Conservation (phyloP, 2,888 invertebrate genomes). For the Micropterix aruncella region DNA sequence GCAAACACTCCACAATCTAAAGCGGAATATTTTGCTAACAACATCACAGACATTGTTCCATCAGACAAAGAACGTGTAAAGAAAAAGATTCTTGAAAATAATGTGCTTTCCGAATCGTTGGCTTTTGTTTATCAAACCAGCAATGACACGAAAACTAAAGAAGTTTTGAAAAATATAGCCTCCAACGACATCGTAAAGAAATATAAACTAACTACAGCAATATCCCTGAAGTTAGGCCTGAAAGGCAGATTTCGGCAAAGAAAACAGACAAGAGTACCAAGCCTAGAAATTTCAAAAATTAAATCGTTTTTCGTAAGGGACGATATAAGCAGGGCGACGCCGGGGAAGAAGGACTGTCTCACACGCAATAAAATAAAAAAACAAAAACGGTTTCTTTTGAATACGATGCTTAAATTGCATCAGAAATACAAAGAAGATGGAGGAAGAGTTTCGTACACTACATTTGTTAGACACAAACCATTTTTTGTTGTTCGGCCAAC, state of each 20-base stretch:
- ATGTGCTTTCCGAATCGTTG: constrained; percentile 2
- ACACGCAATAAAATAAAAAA: neutral
- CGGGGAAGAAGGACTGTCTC: no score
- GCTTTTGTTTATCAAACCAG: constrained; percentile 3
- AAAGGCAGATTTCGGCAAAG: constrained; percentile 1
- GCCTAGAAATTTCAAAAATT: no score
- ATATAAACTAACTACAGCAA: neutral
- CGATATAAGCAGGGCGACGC: no score
- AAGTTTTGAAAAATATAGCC: constrained; percentile 3
- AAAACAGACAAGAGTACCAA: no score
- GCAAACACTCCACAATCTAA: no score
- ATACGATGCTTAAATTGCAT: constrained; percentile 2
- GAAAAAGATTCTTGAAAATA: neutral
- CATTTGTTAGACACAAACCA: constrained; percentile 1
- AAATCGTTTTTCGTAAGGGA: no score
- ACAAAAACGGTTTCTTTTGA: constrained; percentile 2
- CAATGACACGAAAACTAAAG: constrained; percentile 2
- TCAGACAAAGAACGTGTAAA: constrained; percentile 2
- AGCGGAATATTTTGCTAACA: no score
- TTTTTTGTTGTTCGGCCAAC: constrained; percentile 1
- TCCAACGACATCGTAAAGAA: constrained; percentile 1
- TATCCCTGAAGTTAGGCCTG: constrained; percentile 1
- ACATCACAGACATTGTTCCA: no score
- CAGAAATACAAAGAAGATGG: constrained; percentile 1
- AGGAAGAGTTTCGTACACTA: neutral